A percentile compares a stretch with the other conserved stretches of the same genome.
phyloP scores from a whole-genome alignment of 1,140 invertebrate species.

The Platorchestia sp. region DNA sequence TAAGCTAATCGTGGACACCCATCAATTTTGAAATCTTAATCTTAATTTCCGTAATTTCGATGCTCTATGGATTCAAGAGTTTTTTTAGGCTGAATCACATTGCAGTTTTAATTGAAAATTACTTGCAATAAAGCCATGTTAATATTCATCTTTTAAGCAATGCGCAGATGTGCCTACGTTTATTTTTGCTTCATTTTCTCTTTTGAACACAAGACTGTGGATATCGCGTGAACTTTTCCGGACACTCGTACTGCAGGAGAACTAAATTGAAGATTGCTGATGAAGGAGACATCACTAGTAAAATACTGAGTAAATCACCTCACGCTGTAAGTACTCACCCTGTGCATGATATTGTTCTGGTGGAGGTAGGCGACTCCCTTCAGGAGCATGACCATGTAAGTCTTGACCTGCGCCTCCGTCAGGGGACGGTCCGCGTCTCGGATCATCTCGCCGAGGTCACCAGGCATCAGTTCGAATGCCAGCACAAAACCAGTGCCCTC shows the following conservation, averaged over 20 bases:
- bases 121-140: background rate
- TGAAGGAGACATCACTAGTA: background rate
- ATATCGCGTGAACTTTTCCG: background rate
- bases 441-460: conserved; percentile 89
- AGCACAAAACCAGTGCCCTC: conserved; percentile 89
- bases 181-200: background rate
- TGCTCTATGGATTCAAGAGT: too few relatives aligned
- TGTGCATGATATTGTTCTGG: conserved; percentile 92
- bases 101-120: background rate
- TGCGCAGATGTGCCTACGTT: background rate
- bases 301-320: background rate
- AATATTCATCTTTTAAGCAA: background rate
- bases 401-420: conserved; percentile 83
- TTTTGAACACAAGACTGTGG: background rate
- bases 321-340: conserved; percentile 73
- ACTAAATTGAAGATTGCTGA: background rate
- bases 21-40: too few relatives aligned
- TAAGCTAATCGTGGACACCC: too few relatives aligned
- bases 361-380: conserved; percentile 93
- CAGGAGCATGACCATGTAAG: conserved; percentile 92
- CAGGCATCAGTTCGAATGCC: conserved; percentile 94
- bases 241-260: background rate
- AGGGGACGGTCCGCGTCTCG: conserved; percentile 82
- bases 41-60: too few relatives aligned
- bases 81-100: background rate